These are phyloP conservation scores for Formicarius rufipectus DNA, from an alignment of 2,113 vertebrate species.

Conservation along the genomic window DNA sequence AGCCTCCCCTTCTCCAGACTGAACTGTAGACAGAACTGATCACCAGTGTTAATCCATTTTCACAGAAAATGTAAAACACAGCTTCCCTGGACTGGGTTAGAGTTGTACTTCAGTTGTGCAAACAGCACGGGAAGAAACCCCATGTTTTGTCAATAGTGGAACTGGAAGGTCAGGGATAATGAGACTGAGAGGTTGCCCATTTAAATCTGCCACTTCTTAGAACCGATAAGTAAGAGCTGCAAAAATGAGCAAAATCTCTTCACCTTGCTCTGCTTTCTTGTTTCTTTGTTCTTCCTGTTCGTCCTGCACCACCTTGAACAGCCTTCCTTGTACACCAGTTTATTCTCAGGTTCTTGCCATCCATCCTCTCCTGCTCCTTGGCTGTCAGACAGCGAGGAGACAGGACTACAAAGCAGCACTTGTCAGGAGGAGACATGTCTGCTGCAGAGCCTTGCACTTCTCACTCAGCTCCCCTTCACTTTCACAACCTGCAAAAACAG, in stretches of 20 bases:
- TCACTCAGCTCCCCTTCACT: not conserved
- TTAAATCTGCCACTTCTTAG: not conserved
- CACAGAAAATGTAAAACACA: not conserved
- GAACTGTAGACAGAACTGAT: not conserved
- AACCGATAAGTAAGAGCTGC: fast-evolving
- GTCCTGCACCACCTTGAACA: not conserved
- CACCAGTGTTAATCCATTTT: not conserved
- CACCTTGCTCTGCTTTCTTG: not conserved
- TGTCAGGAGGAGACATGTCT: not conserved
- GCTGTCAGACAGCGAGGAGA: not conserved
- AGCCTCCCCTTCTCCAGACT: not conserved
- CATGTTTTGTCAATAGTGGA: not conserved
- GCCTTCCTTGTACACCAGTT: not conserved
- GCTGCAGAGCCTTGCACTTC: not conserved
- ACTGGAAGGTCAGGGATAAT: not conserved
- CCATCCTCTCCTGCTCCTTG: not conserved
- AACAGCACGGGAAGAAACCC: fast-evolving
- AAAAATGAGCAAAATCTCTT: not conserved
- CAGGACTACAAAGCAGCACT: not conserved
- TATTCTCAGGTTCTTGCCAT: not conserved
- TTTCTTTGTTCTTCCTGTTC: not conserved
- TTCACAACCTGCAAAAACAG: not conserved
- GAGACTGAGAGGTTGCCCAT: not conserved
- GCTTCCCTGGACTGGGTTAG: not conserved
- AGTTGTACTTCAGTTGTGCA: not conserved